Base-by-base conservation (phyloP, 2,113 vertebrate species). In the Choloepus hoffmanni region DNA sequence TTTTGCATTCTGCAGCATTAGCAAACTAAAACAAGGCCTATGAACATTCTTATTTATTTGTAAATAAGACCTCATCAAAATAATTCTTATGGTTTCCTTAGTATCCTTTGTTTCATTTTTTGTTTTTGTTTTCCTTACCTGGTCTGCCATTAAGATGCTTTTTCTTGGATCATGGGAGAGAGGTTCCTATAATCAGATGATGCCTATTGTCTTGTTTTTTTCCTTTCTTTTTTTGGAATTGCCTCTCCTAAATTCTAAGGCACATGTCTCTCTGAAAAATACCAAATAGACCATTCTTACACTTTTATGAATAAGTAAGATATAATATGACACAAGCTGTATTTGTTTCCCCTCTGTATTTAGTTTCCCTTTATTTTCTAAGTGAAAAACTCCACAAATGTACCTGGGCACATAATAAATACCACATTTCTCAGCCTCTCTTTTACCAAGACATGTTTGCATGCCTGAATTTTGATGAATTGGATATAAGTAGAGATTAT, bases 51-150 rank as follows among this genome's bases (percentile, higher is more conserved):
- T 21, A 79, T 82, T 62, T 48, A 84, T 79, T 79, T 68, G 0
- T 36, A 74, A 84, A 79, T n/a, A 53, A 83, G 72, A 76, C 43
- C 3, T 92, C 30, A 82, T 82, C 48, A 86, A 90, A 88, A 43
- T n/a, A 63, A 50, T 89, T 21, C 11, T 5, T 78, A 7, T 21
- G 26, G 58, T 74, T 70, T 90, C 36, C 73, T 83, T 77, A 79
- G 30, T 72, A 45, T 18, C 53, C 18, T 26, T 84, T 50, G 4
- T 70, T 73, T 43, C 7, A 50, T 50, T 23, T 62, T 77, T 85
- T 16, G 28, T 63, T 79, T 95, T 90, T 86, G 43, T 83, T 82
- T 95, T 33, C 2, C 7, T 88, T 68, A 67, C 40, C 6, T 33
- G 77, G 78, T 82, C 16, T 77, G 6, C 13, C 1, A 2, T 65